phyloP scores from a whole-genome alignment of 1,140 invertebrate genomes.

The Lepidurus couesii region DNA sequence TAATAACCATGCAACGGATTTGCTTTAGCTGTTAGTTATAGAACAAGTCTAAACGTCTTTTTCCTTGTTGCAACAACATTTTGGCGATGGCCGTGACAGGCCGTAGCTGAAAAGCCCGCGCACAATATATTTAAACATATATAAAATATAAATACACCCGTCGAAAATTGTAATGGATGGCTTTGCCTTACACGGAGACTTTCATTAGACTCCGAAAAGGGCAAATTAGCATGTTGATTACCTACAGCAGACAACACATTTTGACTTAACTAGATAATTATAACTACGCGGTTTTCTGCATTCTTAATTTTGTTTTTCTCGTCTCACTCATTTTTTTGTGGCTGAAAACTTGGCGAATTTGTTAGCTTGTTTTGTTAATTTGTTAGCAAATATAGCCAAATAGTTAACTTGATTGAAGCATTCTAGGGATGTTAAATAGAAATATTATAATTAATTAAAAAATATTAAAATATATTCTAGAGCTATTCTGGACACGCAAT shows the following conservation, averaged over 20 bases:
- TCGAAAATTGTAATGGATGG: neutral
- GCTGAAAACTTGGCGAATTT: no score
- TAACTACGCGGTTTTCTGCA: neutral
- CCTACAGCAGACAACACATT: neutral
- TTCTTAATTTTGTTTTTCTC: no score
- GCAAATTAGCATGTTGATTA: conserved; percentile 1
- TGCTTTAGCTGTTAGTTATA: conserved; percentile 14
- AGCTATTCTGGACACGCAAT: no score
- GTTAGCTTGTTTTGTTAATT: no score
- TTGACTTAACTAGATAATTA: neutral
- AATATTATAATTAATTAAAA: no score
- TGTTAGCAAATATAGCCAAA: no score
- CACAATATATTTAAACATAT: neutral
- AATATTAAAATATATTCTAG: no score
- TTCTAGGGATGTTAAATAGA: no score
- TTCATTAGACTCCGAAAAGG: neutral
- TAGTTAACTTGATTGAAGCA: no score
- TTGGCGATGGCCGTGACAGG: neutral
- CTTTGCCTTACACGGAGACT: neutral
- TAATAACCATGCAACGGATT: neutral
- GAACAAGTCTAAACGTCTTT: neutral
- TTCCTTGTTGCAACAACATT: no score
- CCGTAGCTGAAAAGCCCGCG: neutral
- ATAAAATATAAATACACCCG: neutral
- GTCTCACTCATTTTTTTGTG: no score